These are phyloP conservation scores for Dryomyza anilis DNA, from an alignment of 2,888 invertebrate species.

Conservation along the genomic window DNA sequence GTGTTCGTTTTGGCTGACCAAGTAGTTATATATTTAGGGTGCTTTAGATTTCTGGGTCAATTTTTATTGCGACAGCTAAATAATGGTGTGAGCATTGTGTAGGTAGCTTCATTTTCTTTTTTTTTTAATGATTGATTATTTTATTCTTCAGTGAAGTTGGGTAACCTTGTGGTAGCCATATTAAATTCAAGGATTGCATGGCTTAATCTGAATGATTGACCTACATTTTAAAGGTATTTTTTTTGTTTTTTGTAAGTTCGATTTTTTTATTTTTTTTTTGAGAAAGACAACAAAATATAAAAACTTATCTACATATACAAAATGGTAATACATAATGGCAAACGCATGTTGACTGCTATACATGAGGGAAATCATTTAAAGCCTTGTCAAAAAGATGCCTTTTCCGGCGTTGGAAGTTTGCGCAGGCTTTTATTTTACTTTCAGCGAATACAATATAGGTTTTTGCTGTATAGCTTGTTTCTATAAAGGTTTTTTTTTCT, in stretches of 20 bases:
- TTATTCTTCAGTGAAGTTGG: not conserved
- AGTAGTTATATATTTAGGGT: too few species aligned
- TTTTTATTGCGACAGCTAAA: not conserved
- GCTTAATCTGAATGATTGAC: not conserved
- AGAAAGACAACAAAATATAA: not conserved
- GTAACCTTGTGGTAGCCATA: not conserved
- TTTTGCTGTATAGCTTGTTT: too few species aligned
- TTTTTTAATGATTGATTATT: conserved; percentile 9
- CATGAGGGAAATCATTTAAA: not conserved
- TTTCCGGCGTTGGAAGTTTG: too few species aligned
- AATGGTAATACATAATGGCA: not conserved
- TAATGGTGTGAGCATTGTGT: not conserved
- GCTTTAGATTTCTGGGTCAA: conserved; percentile 16
- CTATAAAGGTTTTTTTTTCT: too few species aligned
- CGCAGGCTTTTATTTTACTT: too few species aligned
- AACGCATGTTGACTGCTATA: not conserved
- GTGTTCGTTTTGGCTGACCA: too few species aligned
- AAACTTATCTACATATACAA: not conserved
- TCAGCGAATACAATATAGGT: too few species aligned
- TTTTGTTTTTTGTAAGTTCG: not conserved
- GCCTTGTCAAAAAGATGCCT: too few species aligned
- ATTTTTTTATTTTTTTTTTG: too few species aligned
- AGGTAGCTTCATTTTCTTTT: not conserved
- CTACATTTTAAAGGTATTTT: not conserved
- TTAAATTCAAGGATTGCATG: not conserved